These are phyloP conservation scores for Cepaea hortensis DNA, from an alignment of 2,888 invertebrate species.

Conservation along the genomic window DNA sequence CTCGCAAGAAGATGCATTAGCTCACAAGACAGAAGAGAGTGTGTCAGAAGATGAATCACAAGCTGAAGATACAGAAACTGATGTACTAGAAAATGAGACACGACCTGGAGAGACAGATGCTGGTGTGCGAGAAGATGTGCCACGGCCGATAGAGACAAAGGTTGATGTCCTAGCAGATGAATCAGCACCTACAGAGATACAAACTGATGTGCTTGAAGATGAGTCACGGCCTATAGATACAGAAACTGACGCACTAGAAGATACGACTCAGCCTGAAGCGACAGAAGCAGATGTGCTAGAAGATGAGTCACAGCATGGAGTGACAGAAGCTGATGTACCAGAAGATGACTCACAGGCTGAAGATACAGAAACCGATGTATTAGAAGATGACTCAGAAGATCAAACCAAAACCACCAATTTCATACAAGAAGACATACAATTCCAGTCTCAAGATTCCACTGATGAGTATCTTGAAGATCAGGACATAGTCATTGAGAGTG, in stretches of 20 bases:
- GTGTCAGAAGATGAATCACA: background rate
- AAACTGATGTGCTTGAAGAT: background rate
- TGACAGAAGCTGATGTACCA: too few relatives aligned
- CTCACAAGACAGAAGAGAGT: background rate
- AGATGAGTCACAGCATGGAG: background rate
- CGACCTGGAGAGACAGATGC: too few relatives aligned
- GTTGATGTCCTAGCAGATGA: background rate
- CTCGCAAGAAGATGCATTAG: background rate
- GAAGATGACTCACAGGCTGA: background rate
- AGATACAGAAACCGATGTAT: background rate
- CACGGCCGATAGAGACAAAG: too few relatives aligned
- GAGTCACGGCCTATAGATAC: too few relatives aligned
- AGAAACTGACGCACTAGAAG: background rate
- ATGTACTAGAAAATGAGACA: too few relatives aligned
- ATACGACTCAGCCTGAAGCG: background rate
- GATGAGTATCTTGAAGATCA: background rate
- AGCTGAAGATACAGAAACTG: too few relatives aligned
- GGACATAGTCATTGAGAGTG: background rate
- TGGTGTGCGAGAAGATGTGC: too few relatives aligned
- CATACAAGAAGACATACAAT: too few relatives aligned
- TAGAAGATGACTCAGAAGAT: background rate
- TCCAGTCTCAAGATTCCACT: background rate
- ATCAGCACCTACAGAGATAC: background rate
- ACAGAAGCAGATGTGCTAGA: background rate
- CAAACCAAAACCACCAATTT: too few relatives aligned